Base-by-base conservation (phyloP, 2,888 invertebrate species). In the Coecobrya sp. region DNA sequence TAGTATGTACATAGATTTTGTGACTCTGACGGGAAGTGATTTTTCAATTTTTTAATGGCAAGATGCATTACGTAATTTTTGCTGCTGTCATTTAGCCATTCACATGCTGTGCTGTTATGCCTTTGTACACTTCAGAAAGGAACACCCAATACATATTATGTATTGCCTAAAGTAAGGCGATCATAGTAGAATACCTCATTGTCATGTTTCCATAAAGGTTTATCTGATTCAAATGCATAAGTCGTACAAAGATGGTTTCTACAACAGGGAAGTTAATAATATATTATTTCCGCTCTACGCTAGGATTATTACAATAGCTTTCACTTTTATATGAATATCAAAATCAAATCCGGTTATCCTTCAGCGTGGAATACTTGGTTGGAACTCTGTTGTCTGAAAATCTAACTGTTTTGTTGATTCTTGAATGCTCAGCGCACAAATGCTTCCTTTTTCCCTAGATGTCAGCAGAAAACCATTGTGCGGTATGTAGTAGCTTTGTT, bases 11-110 rank as follows among this genome's bases (percentile, higher is more conserved):
- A n/a, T n/a, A n/a, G n/a, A 70, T 36, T 70, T 70, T 70, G 30
- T 36, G 36, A 36, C 36, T 85, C 62, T 85, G 90, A 90, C 90
- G 76, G 85, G 68, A 86, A 90, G 85, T 90, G 90, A 90, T 90
- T 90, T 90, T 90, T 90, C 90, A 90, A 73, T 89, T 68, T 52
- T 86, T 89, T 49, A 49, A 79, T 73, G 59, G 11, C 30, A 42
- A 68, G 85, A 85, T 76, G 49, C 76, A 76, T 76, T 22, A 76
- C 49, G 76, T 19, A 76, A 49, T 76, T 76, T 76, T 76, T 76
- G 76, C 76, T 45, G 45, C 76, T 76, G 76, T 76, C 76, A 76
- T 49, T 76, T 76, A 22, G 49, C 25, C 27, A 10, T 76, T 76
- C 49, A 0, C 25, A 1, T 76, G 19, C 59, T 36, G 36, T n/a